Base-by-base conservation (phyloP, 2,797 vertebrate species). In the Pangasius krempfi region DNA sequence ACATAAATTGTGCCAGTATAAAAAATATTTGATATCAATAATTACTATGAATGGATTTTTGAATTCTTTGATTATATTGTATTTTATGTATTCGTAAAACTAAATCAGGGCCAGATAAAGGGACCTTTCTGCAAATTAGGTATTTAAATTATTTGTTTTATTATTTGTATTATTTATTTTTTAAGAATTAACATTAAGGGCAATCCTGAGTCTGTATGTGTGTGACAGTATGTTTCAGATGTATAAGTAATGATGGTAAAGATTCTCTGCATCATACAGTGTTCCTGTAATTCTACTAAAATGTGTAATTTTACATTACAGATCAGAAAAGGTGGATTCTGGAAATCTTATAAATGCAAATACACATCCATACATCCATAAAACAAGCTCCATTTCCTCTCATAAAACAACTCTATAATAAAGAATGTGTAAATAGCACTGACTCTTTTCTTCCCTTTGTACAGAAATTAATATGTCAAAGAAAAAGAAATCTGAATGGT, bases 391-490 rank as follows among this genome's bases (percentile, higher is more conserved):
- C 70, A 90, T 88, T 86, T 85, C 86, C 70, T 79, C 84, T 90
- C 84, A 86, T 89, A 85, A 78, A 83, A 79, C 47, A 68, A 86
- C 86, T 85, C 64, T 90, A 89, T 87, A 91, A 93, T 88, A 93
- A 92, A 92, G 85, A 84, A 91, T 87, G 89, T 89, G 87, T 85
- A 91, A 89, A 90, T 84, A 89, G 54, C 76, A 73, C 58, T 50
- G 88, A 60, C 76, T 90, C 44, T 8, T 85, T 89, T 84, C 87
- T 89, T 80, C n/a, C 62, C 27, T 83, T 82, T 66, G 40, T 83
- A 16, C 40, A 18, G 25, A 47, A 64, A 44, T 47, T 37, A 27
- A 27, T 64, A 83, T 47, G 40, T n/a, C 13, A 66, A 83, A 30
- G 40, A 83, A 47, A 62, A n/a, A 82, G 37, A n/a, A 62, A 82